Evolutionary conservation across 2,888 invertebrate genomes (phyloP), one percentile per base, ranked within the genome.

Genomic region (Baronia brevicornis): DNA sequence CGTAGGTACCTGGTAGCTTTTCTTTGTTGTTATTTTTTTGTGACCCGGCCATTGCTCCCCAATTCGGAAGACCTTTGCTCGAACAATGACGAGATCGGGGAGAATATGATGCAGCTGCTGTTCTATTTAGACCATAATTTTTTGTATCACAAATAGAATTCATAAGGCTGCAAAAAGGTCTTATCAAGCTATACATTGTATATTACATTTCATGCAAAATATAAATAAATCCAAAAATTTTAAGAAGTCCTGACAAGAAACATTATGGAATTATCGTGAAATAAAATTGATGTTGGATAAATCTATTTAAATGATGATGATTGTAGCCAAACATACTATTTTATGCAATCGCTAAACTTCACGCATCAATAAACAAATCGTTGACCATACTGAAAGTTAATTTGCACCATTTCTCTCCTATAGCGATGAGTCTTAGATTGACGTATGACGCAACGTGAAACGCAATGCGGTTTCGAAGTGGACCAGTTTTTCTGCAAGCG

Each of bases 51-150:
- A 69, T 66, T 72, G 73, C 74, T 78, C 78, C 71, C 73, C 61
- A 63, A 65, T 69, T 68, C 58, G 61, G 70, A 65, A 68, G 78
- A 74, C 80, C 78, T 74, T 74, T 72, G 70, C 67, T 51, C 62
- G 68, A 68, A 80, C 77, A 79, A 79, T 78, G 66, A 73, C 72
- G 67, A 69, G 62, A 69, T 50, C 47, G 68, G 72, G 77, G 74
- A 79, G 74, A 67, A 55, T 62, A 49, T 62, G 54, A 63, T 73
- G 82, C 84, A 82, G 84, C 84, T 84, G 84, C 74, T 78, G 71
- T 68, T 75, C 75, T 66, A 67, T 70, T 68, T 67, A 58, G 51
- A 45, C 59, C 55, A 62, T 64, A 64, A 52, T 62, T 69, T 48
- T 60, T 58, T 57, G 59, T 49, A 54, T 50, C 33, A 44, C 44